Evolutionary conservation across 2,888 invertebrate species (phyloP).

Genomic region (Thymelicus lineola): DNA sequence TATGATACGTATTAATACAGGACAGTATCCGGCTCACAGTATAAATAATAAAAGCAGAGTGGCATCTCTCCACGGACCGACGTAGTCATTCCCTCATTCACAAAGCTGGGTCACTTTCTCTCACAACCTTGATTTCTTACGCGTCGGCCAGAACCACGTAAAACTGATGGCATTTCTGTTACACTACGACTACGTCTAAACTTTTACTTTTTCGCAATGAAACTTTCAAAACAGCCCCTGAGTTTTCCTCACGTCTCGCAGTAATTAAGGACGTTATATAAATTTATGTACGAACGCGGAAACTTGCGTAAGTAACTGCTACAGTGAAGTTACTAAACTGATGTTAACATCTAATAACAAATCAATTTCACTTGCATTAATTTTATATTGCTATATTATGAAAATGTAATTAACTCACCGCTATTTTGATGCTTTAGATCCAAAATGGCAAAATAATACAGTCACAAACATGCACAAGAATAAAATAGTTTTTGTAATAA

Average conservation of each 20-base stretch:
- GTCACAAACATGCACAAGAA: constrained; percentile 63
- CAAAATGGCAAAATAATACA: constrained; percentile 46
- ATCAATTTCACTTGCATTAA: constrained; percentile 31
- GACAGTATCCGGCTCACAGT: constrained; percentile 30
- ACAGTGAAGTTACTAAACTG: background rate
- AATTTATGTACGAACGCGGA: constrained; percentile 50
- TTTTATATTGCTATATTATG: background rate
- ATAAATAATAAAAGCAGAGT: constrained; percentile 42
- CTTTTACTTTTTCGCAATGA: constrained; percentile 74
- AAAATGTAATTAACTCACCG: constrained; percentile 37
- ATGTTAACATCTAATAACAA: constrained; percentile 32
- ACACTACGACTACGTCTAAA: constrained; percentile 59
- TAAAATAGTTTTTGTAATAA: constrained; percentile 44
- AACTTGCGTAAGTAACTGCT: constrained; percentile 52
- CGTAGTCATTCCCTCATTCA: constrained; percentile 50
- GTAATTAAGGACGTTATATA: constrained; percentile 51
- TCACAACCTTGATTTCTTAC: constrained; percentile 81
- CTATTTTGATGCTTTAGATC: constrained; percentile 35
- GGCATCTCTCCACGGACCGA: constrained; percentile 55
- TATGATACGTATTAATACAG: background rate
- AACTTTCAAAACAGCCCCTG: constrained; percentile 45
- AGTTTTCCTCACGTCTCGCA: constrained; percentile 54
- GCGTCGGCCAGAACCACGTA: constrained; percentile 61
- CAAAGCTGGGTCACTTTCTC: constrained; percentile 79
- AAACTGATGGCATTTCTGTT: constrained; percentile 71